phyloP scores from a whole-genome alignment of 2,113 vertebrate genomes.

The Phaethon lepturus region DNA sequence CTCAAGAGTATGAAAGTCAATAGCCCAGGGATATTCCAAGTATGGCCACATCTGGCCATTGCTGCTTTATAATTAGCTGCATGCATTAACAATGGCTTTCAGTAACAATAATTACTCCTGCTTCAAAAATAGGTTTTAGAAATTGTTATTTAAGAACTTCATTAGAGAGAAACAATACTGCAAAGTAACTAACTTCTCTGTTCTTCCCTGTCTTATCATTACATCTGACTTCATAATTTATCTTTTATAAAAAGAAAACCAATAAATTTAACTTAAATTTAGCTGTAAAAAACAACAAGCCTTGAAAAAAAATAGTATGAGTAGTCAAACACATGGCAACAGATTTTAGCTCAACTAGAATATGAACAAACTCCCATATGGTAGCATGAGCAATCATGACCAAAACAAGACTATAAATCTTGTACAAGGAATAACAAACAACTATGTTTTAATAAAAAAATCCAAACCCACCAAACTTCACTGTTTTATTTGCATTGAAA shows the following conservation, averaged over 20 bases:
- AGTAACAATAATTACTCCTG: neutral
- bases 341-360: conserved; percentile 48
- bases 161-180: neutral
- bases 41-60: neutral
- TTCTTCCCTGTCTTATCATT: neutral
- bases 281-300: conserved; percentile 21
- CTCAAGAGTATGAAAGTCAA: neutral
- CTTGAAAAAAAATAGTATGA: conserved; percentile 35
- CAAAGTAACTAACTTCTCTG: neutral
- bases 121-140: neutral
- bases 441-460: neutral
- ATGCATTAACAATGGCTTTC: neutral
- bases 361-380: conserved; percentile 68
- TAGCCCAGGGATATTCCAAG: neutral
- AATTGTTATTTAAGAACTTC: neutral
- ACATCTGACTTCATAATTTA: neutral
- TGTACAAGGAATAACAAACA: conserved; percentile 48
- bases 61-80: neutral
- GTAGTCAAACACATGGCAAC: conserved; percentile 67
- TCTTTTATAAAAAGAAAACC: neutral
- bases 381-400: conserved; percentile 66
- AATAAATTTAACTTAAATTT: conserved; percentile 19
- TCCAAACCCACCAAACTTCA: neutral
- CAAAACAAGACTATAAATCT: conserved; percentile 64
- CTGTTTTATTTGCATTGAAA: conserved; percentile 17